Evolutionary conservation across 2,797 vertebrate species (phyloP), one percentile per base, ranked within the genome.

Genomic region (Protosalanx chinensis): DNA sequence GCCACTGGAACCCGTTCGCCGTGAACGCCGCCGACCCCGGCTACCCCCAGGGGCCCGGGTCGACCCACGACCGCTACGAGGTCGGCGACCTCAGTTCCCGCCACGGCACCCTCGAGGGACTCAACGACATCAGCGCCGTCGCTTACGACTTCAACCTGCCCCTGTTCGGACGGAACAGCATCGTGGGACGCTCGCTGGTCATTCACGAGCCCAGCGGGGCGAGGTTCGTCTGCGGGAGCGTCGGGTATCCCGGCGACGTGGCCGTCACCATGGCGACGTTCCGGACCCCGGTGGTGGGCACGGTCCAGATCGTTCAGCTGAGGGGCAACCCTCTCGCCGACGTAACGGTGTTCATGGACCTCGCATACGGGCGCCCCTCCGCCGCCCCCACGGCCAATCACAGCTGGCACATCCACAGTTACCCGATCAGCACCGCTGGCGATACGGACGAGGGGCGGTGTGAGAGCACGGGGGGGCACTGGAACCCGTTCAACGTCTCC

Each of bases 121-220:
- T 0, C 46, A 74, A 68, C 3, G 32, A 69, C 2, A 35, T 71
- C 7, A 59, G 84, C 3, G 8, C 3, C 32, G 66, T 61, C 1
- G 89, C 91, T 59, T 70, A 0, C 0, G 94, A 95, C 83, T 93
- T 87, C 83, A 93, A 89, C 72, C 87, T 95, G 5, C 94, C 94
- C 58, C 85, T 95, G 1, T 95, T 93, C 81, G 94, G 93, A 58
- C 64, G 0, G 4, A 93, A 95, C 78, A 94, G 93, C 79, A 92
- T 95, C 3, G 86, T 94, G 1, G 93, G 93, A 20, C 93, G 93
- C 7, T 95, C 94, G 6, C 74, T 94, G 3, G 92, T 94, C 15
- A 86, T 95, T 64, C 92, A 92, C 67, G 41, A 57, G 41, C 37
- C 57, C 3, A 33, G 82, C 5, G 83, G 86, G 5, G 1, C 72